These are phyloP conservation scores for Platycheirus albimanus DNA, from an alignment of 2,888 invertebrate genomes.

Conservation along the genomic window DNA sequence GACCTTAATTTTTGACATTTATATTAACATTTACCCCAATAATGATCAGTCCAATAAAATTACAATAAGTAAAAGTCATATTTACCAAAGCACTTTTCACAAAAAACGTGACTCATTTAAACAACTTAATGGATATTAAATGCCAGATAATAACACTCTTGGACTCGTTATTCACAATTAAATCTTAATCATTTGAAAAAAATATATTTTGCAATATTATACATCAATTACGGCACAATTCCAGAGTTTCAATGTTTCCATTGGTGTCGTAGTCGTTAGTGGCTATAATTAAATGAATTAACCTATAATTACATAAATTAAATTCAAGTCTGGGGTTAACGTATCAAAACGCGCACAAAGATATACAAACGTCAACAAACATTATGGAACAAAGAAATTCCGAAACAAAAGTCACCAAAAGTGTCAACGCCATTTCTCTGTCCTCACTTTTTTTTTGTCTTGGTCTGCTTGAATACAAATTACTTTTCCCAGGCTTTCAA, in stretches of 20 bases:
- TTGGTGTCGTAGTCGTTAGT: not conserved
- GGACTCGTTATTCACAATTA: slow-evolving; percentile 6
- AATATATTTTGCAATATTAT: slow-evolving; percentile 9
- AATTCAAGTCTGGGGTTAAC: not conserved
- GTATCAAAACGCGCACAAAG: not conserved
- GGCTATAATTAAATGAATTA: slow-evolving; percentile 3
- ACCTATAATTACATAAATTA: slow-evolving; percentile 9
- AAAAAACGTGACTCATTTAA: not conserved
- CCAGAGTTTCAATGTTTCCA: not conserved
- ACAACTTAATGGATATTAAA: not conserved
- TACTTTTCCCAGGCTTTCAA: slow-evolving; percentile 13
- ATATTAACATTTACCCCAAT: too few relatives aligned
- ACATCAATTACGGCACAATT: slow-evolving; percentile 2
- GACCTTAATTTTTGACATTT: too few relatives aligned
- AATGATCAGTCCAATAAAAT: not conserved
- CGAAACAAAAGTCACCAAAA: not conserved
- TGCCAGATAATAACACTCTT: slow-evolving; percentile 15
- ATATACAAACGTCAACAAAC: not conserved
- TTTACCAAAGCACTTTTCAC: not conserved
- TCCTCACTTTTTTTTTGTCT: not conserved
- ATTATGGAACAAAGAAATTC: slow-evolving; percentile 8
- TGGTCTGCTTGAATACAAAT: not conserved
- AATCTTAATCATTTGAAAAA: slow-evolving; percentile 10
- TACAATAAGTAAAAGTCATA: not conserved
- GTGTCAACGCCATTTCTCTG: slow-evolving; percentile 12